Evolutionary conservation across 2,113 vertebrate genomes (phyloP), one percentile per base, ranked within the genome.

Genomic region (Haemorhous mexicanus): DNA sequence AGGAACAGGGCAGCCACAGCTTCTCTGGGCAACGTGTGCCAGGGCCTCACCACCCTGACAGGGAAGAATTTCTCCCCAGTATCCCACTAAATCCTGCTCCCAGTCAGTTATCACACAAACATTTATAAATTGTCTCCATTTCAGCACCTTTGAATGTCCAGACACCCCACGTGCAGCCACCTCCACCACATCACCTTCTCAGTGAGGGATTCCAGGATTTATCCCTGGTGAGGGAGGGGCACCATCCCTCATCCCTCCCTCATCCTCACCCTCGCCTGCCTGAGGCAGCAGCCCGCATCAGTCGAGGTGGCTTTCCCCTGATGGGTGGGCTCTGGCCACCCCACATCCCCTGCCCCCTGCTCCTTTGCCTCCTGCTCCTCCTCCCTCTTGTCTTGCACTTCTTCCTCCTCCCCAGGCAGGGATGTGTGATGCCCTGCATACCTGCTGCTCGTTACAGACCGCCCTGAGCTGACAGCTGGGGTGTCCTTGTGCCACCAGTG

Each of bases 151-250:
- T 44, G 52, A 52, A 39, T 44, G 10, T 28, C 44, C 19, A 17
- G 23, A 30, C 37, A 24, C 16, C 11, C 19, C 68, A 44, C 0
- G 0, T 59, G 23, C 53, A 75, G 69, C 39, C 1, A 0, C 52
- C 52, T 75, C 23, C 8, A 9, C 33, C 52, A 11, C 1, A 0
- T 30, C 61, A 14, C 13, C 28, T 20, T 46, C 53, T 28, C 24
- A 17, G 44, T 13, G 6, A 30, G 53, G 32, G 30, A 75, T 52
- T n/a, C 39, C 4, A 16, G 53, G 33, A 39, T 75, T 46, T 59
- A n/a, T 12, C 16, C 44, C 53, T 11, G 44, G 19, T 59, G 61
- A 52, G 19, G 37, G 33, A 28, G 4, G 37, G 52, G 24, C 50
- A 50, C 43, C 52, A 13, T 21, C 47, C n/a, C 58, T n/a, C 47